Evolutionary conservation across 2,797 vertebrate genomes (phyloP), one percentile per base, ranked within the genome.

Genomic region (Lithobates pipiens): DNA sequence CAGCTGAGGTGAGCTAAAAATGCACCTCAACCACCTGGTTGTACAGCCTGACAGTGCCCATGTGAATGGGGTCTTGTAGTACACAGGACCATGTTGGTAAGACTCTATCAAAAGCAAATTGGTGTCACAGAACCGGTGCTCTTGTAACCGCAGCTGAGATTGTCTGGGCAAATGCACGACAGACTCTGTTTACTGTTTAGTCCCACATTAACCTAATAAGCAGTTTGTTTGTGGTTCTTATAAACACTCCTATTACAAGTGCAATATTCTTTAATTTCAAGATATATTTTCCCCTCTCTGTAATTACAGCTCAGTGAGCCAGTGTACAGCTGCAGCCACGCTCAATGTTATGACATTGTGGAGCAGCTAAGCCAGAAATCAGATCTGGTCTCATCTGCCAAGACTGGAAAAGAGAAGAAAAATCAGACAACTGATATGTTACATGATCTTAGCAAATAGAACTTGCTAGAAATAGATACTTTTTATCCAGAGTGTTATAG

Each of bases 391-490:
- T 42, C 76, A 27, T 42, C 50, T 50, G 32, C 75, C 83, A 25
- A 84, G 25, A 84, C 71, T 27, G 54, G 42, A 44, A 69, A 7
- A 50, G 11, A 70, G 76, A 70, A 27, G 44, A 36, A 76, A 3
- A 84, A 42, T 65, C 79, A 83, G 76, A 80, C 69, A 78, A 89
- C 84, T 86, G 85, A 86, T 77, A 57, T 63, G 44, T 72, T 16
- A 57, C 70, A 61, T 65, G 80, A 85, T 78, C 34, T 81, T n/a
- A 87, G 75, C 77, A 87, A 54, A 80, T 71, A 75, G 77, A 77
- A 65, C 83, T 78, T 84, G 80, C 54, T 83, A 72, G 80, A 10
- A 65, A 65, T 23, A 65, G n/a, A 65, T 5, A 10, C 21, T 63
- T 25, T 8, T n/a, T 10, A 63, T 8, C 57, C 6, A 5, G n/a